Base-by-base conservation (phyloP, 2,888 invertebrate genomes). In the Dolomedes plantarius region DNA sequence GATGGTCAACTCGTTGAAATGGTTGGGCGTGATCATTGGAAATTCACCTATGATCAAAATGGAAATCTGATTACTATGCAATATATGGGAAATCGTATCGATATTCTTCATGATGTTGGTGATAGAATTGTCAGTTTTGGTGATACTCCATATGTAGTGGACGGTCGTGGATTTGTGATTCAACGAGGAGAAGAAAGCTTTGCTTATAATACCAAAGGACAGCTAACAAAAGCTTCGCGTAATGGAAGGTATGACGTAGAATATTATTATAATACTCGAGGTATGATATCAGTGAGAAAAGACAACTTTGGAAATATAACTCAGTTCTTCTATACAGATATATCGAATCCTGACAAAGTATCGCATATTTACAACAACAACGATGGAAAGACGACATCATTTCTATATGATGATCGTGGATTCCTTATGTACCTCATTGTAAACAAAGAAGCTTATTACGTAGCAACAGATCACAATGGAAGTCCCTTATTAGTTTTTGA, bases 1-100 rank as follows among this genome's bases (percentile, higher is more conserved):
- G 98, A 98, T 91, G 97, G 98, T 0, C 97, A 98, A 91, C 94
- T 98, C 2, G 94, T 96, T 89, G 97, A 98, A 91, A 97, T 97
- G 0, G 93, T 95, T 27, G 97, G 96, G 2, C 93, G 93, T 0
- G 90, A 90, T 27, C 96, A 96, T 90, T 97, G 97, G 96, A 96
- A 96, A 89, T 98, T 97, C 91, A 94, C 96, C 0, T 97, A 96
- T 90, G 97, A 97, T 92, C 97, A 97, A 91, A 97, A 97, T 90
- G 98, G 98, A 46, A 98, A 98, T 90, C 95, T 97, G 0, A 94
- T 97, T 0, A 96, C 96, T 0, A 92, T 97, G 85, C 89, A 88
- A 31, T 89, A 89, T 41, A 87, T 89, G 88, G 88, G 88, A 5
- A 89, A 89, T 64, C 71, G 88, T n/a, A 89, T 89, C 9, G 89